Base-by-base conservation (phyloP, 2,797 vertebrate genomes). In the Morus bassanus region DNA sequence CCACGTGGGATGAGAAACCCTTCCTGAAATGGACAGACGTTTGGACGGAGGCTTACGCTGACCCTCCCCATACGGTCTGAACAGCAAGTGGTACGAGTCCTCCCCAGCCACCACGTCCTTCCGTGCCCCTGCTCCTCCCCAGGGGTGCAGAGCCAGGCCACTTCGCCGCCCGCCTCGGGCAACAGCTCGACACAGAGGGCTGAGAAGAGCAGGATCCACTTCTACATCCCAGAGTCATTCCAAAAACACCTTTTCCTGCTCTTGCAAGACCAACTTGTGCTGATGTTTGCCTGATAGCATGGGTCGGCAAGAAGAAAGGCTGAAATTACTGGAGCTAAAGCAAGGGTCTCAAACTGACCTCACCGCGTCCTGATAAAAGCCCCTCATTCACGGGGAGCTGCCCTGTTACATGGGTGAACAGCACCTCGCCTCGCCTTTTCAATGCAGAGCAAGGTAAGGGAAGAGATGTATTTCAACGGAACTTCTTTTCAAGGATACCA, bases 251-350 rank as follows among this genome's bases (percentile, higher is more conserved):
- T 33, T 30, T 5, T 4, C 23, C 54, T 18, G 67, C 53, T 25
- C 59, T 19, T 7, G 19, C 16, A 10, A 22, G 16, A 22, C 21
- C 28, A 28, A 5, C 4, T 24, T 17, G 18, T 7, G 14, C n/a
- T 0, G 4, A 5, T 2, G 18, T 10, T 14, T 16, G 61, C 39
- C 54, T 7, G 39, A 9, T 1, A 41, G 60, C 24, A 14, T 0
- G 15, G 51, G 11, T 7, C 33, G 11, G 43, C 41, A 11, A 27
- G 39, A n/a, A n/a, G 80, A 19, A 13, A 60, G 39, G 46, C 13
- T 54, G 61, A 19, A 39, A 30, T 11, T 4, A 7, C n/a, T 16
- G 18, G 33, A 30, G 18, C 12, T 27, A 7, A 79, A 35, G 22
- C 11, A n/a, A 30, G 14, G 15, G 11, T 9, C 59, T 43, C 43